Conservation (phyloP, 2,888 invertebrate species). For the Oscheius myriophilus region DNA sequence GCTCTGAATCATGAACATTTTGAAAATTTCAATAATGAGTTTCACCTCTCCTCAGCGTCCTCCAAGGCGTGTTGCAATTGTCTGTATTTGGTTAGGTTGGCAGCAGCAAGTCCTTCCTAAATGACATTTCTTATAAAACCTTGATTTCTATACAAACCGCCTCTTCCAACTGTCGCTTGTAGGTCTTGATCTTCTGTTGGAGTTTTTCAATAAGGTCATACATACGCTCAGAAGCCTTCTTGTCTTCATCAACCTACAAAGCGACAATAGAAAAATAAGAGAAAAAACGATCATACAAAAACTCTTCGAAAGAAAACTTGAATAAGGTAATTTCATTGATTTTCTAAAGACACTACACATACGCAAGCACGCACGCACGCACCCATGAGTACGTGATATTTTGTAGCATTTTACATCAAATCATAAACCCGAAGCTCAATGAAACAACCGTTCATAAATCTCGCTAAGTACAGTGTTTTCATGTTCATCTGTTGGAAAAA, state of each 20-base stretch:
- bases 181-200: conserved; percentile 80
- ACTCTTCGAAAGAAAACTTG: no score
- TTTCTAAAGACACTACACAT: no score
- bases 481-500: no score
- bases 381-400: no score
- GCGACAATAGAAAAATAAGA: no score
- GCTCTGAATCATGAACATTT: conserved; percentile 64
- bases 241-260: conserved; percentile 94
- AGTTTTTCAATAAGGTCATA: conserved; percentile 99
- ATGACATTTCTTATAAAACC: not conserved
- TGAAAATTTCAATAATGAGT: not conserved
- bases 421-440: no score
- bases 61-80: conserved; percentile 75
- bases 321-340: no score
- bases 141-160: conserved; percentile 71
- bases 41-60: conserved; percentile 51
- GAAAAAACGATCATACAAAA: no score
- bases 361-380: no score
- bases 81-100: conserved; percentile 74
- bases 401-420: no score
- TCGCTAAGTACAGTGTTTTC: no score
- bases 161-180: conserved; percentile 75
- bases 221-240: conserved; percentile 99
- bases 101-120: conserved; percentile 74
- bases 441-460: no score